Evolutionary conservation across 92 coral and sea anemone species (phyloP).

Genomic region (Pocillopora grandis): DNA sequence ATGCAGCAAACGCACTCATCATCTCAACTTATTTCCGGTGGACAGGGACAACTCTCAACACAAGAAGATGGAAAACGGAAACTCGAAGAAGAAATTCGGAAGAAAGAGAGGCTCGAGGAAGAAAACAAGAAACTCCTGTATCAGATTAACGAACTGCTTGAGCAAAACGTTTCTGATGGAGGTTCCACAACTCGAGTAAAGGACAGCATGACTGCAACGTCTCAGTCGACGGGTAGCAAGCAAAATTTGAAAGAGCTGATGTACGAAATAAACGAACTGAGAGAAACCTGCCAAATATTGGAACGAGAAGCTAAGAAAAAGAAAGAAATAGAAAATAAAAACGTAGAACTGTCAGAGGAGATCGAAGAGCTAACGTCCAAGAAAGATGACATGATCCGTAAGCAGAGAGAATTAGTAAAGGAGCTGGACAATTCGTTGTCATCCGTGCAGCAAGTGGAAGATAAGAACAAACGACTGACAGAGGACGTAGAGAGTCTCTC

Average conservation of each 20-base stretch:
- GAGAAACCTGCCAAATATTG: constrained; percentile 52
- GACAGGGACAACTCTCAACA: neutral
- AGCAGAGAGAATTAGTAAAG: constrained; percentile 67
- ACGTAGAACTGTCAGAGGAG: constrained; percentile 64
- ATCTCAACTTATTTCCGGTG: neutral
- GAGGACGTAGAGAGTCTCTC: constrained; percentile 68
- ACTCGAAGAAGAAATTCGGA: constrained; percentile 64
- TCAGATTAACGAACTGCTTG: constrained; percentile 70
- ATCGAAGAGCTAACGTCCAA: constrained; percentile 63
- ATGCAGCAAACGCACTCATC: neutral
- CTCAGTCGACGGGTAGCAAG: constrained; percentile 14
- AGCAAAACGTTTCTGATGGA: constrained; percentile 1
- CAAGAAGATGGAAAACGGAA: constrained; percentile 34
- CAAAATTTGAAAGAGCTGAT: constrained; percentile 56
- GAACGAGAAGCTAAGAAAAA: constrained; percentile 64
- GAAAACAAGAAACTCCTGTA: constrained; percentile 87
- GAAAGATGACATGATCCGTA: constrained; percentile 67
- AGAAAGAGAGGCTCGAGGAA: constrained; percentile 69
- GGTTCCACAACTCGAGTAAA: neutral
- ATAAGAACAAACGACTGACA: constrained; percentile 62
- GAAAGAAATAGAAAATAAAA: constrained; percentile 68
- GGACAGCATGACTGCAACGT: constrained; percentile 11
- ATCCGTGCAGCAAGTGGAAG: constrained; percentile 57
- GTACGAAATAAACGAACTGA: constrained; percentile 53
- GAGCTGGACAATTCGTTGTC: constrained; percentile 68